Evolutionary conservation across 2,888 invertebrate genomes (phyloP).

Genomic region (Tetragonula carbonaria): DNA sequence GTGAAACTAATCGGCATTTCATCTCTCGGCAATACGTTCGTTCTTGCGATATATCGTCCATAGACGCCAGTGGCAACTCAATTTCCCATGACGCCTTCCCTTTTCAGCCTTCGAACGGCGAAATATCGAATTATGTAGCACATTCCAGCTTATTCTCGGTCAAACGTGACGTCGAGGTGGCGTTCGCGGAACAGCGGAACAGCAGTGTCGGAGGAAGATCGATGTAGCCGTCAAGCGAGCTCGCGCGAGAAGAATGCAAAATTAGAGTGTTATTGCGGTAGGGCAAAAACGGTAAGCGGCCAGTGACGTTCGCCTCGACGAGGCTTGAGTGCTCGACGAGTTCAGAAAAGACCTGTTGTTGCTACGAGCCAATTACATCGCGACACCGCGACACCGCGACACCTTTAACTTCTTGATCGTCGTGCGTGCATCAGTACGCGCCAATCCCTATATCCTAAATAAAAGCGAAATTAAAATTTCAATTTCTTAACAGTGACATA

Average conservation of each 20-base stretch:
- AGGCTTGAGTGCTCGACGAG: slow-evolving; percentile 31
- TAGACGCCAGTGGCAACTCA: slow-evolving; percentile 64
- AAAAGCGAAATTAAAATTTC: too few relatives aligned
- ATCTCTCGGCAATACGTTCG: slow-evolving; percentile 58
- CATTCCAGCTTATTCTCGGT: slow-evolving; percentile 37
- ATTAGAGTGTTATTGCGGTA: slow-evolving; percentile 60
- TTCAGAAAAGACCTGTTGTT: slow-evolving; percentile 20
- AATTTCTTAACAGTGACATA: too few relatives aligned
- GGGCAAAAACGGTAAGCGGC: slow-evolving; percentile 33
- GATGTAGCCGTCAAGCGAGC: slow-evolving; percentile 52
- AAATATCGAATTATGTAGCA: slow-evolving; percentile 69
- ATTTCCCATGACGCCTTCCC: slow-evolving; percentile 54
- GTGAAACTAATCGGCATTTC: slow-evolving; percentile 29
- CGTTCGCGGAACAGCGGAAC: too few relatives aligned
- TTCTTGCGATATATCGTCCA: slow-evolving; percentile 47
- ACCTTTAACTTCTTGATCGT: background rate
- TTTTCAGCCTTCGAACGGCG: slow-evolving; percentile 66
- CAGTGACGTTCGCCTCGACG: slow-evolving; percentile 58
- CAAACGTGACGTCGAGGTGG: background rate
- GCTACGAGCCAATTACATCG: slow-evolving; percentile 54
- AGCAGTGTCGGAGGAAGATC: slow-evolving; percentile 48
- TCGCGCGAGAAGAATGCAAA: slow-evolving; percentile 58
- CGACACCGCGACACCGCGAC: slow-evolving; percentile 16
- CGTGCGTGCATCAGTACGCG: too few relatives aligned
- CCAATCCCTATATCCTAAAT: too few relatives aligned